Percentiles rank a stretch among this genome's conserved stretches.
Conservation (phyloP, 2,113 vertebrate species). For the Ochotona princeps region DNA sequence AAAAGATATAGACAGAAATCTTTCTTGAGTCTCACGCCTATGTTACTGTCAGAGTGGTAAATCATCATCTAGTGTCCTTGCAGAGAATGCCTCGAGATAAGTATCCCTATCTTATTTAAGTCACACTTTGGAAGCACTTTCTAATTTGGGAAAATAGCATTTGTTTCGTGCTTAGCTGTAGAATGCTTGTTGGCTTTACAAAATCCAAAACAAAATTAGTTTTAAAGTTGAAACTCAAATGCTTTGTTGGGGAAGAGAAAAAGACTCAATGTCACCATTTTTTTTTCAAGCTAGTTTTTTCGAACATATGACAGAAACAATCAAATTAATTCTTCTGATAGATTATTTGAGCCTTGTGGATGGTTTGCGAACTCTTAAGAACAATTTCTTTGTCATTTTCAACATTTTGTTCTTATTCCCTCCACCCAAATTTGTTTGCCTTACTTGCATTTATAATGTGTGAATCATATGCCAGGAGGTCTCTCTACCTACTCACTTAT, state of each 20-base stretch:
- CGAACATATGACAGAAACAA: constrained; percentile 47
- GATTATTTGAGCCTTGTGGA: constrained; percentile 53
- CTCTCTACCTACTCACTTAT: background rate
- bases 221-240: constrained; percentile 17
- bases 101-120: no score
- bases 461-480: background rate
- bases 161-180: constrained; percentile 30
- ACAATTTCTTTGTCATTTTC: constrained; percentile 47
- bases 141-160: constrained; percentile 13
- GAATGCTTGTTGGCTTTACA: background rate
- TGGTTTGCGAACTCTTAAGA: constrained; percentile 11
- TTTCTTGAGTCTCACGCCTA: background rate
- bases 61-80: no score
- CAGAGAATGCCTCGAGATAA: no score
- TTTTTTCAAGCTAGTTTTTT: constrained; percentile 60
- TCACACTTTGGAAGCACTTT: background rate
- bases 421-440: background rate
- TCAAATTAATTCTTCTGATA: constrained; percentile 46
- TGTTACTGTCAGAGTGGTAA: no score
- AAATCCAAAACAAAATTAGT: background rate
- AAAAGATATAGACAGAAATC: background rate
- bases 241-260: constrained; percentile 8
- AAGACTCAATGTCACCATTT: constrained; percentile 30
- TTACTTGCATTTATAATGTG: constrained; percentile 1
- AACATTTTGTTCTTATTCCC: constrained; percentile 10